These are phyloP conservation scores for Aulostomus chinensis DNA, from an alignment of 2,797 vertebrate genomes.

Conservation along the genomic window DNA sequence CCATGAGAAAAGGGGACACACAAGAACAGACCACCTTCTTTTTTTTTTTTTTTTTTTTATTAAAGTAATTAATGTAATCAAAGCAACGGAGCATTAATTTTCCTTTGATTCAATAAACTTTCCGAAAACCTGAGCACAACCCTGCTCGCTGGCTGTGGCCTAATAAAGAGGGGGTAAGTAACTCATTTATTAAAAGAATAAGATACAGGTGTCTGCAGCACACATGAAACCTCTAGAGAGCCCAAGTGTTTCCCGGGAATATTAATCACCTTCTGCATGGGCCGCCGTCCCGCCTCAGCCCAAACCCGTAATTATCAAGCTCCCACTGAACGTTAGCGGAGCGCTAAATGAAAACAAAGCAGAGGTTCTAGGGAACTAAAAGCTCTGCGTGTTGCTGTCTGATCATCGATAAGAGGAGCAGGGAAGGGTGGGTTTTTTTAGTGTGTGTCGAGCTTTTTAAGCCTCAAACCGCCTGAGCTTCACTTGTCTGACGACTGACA, in stretches of 20 bases:
- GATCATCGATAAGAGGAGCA: conserved; percentile 41
- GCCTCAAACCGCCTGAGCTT: conserved; percentile 13
- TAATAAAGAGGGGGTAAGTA: conserved; percentile 76
- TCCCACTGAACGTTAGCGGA: conserved; percentile 46
- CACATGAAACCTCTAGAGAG: conserved; percentile 35
- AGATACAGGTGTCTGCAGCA: conserved; percentile 63
- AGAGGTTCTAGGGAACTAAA: conserved; percentile 42
- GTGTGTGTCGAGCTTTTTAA: conserved; percentile 10
- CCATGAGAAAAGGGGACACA: too few relatives aligned
- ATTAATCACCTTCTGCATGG: conserved; percentile 45
- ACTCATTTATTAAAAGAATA: conserved; percentile 78
- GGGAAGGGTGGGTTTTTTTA: conserved; percentile 8
- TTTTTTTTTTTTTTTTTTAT: too few relatives aligned
- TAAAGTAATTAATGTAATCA: too few relatives aligned
- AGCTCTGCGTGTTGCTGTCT: conserved; percentile 42
- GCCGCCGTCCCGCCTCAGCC: conserved; percentile 9
- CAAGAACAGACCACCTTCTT: too few relatives aligned
- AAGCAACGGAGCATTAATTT: conserved; percentile 27
- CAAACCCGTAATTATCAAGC: conserved; percentile 55
- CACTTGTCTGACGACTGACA: conserved; percentile 16
- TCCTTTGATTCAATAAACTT: conserved; percentile 14
- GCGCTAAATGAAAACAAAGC: conserved; percentile 76
- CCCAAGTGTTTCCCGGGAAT: conserved; percentile 30
- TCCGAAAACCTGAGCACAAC: conserved; percentile 1
- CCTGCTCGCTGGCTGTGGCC: conserved; percentile 28